Evolutionary conservation across 2,888 invertebrate species (phyloP).

Genomic region (Leucophenga montana): DNA sequence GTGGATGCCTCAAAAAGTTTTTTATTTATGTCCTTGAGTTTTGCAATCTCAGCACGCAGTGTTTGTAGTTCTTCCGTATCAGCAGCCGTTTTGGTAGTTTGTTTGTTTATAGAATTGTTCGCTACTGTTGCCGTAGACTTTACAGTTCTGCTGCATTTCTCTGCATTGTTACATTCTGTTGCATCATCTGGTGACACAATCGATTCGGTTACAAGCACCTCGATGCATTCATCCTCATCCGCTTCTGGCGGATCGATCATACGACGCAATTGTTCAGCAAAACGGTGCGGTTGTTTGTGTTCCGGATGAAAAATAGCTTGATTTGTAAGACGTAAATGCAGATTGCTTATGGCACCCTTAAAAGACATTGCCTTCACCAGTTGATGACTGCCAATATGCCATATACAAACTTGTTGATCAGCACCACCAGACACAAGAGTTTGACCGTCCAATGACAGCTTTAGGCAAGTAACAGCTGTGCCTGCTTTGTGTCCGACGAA

Average conservation of each 20-base stretch:
- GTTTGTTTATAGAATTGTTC: neutral
- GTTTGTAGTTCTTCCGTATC: slow-evolving; percentile 45
- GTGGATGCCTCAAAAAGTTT: slow-evolving; percentile 77
- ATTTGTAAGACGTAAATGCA: slow-evolving; percentile 78
- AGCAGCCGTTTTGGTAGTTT: neutral
- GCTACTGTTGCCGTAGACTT: neutral
- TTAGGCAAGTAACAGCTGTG: slow-evolving; percentile 79
- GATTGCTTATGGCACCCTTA: slow-evolving; percentile 84
- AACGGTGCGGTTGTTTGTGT: slow-evolving; percentile 75
- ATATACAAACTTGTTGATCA: slow-evolving; percentile 83
- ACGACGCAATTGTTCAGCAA: slow-evolving; percentile 79
- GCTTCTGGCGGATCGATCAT: slow-evolving; percentile 74
- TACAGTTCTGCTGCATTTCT: no score
- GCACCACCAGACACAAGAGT: slow-evolving; percentile 84
- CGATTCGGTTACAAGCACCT: slow-evolving; percentile 69
- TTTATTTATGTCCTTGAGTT: slow-evolving; percentile 76
- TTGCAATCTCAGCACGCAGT: slow-evolving; percentile 75
- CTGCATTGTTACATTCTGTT: slow-evolving; percentile 23
- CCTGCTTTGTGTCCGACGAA: slow-evolving; percentile 80
- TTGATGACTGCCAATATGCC: slow-evolving; percentile 87
- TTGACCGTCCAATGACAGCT: slow-evolving; percentile 81
- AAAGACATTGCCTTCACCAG: slow-evolving; percentile 81
- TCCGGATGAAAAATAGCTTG: slow-evolving; percentile 77
- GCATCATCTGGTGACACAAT: neutral
- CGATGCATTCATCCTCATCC: slow-evolving; percentile 69